Evolutionary conservation across 1,140 invertebrate genomes (phyloP), one percentile per base, ranked within the genome.

Genomic region (Drosophila varians): DNA sequence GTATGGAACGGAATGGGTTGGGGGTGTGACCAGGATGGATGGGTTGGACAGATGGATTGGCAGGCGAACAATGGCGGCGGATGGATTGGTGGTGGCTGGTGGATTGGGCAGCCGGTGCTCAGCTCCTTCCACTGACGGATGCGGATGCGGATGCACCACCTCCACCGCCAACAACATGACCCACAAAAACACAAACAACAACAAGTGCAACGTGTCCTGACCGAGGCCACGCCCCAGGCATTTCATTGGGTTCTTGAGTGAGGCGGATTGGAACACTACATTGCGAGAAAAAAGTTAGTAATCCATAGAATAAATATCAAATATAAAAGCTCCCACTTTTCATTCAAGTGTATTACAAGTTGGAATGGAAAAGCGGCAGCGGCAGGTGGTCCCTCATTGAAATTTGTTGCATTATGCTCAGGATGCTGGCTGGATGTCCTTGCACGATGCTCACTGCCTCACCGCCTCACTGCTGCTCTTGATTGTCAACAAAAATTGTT

Each of bases 401-500:
- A 83, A 83, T 84, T 83, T 84, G 78, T 83, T 84, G 60, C 78
- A 83, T 84, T 83, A 83, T 83, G 55, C 74, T 83, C 46, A 58
- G 69, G 46, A 74, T 71, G 79, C 70, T 84, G 26, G 47, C 43
- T 43, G 47, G 53, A 66, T 64, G 79, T 79, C 79, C 79, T 83
- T 83, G 80, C 49, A 58, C 48, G 64, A 53, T 47, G 74, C 74
- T 65, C 57, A 49, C 75, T 61, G 34, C 5, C 46, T 60, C 28
- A 56, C 52, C 3, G 38, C 26, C 12, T n/a, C 34, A 14, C 36
- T 40, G 66, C 56, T 55, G 78, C 75, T 84, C 79, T 83, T 75
- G 79, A 83, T 83, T 84, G 79, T 84, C 79, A 86, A 83, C 79
- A 79, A 83, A 66, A 86, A 86, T 84, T 72, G 79, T 84, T 75